These are phyloP conservation scores for Gallinago paraguaiae DNA, from an alignment of 2,113 vertebrate genomes.

Conservation along the genomic window DNA sequence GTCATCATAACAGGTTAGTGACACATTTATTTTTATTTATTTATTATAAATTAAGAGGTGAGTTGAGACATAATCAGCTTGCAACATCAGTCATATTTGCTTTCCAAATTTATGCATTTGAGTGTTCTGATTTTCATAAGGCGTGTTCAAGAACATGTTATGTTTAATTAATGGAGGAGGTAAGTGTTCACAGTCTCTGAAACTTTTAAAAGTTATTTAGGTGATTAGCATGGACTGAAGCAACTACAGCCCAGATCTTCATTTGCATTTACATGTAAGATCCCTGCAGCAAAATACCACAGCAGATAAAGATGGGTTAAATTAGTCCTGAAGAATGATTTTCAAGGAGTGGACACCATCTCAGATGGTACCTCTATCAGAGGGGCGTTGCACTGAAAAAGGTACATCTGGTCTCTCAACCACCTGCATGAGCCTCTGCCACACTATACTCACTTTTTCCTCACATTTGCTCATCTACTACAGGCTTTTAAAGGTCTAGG, in stretches of 20 bases:
- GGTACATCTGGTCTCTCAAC: neutral
- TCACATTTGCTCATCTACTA: fast-evolving
- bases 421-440: neutral
- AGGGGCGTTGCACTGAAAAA: neutral
- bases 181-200: neutral
- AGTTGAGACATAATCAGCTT: neutral
- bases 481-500: neutral
- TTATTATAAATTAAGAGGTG: neutral
- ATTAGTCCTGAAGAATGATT: neutral
- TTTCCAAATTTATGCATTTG: neutral
- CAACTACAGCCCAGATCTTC: neutral
- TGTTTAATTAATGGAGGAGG: constrained; percentile 2
- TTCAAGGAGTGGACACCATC: neutral
- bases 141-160: neutral
- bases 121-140: neutral
- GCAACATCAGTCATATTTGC: neutral
- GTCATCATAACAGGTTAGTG: neutral
- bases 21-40: neutral
- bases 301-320: neutral
- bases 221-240: neutral
- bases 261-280: neutral
- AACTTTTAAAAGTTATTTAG: neutral
- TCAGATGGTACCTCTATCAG: neutral
- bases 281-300: neutral
- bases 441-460: neutral